Conservation (phyloP, 1,140 invertebrate genomes). For the Zelostemma sp. region DNA sequence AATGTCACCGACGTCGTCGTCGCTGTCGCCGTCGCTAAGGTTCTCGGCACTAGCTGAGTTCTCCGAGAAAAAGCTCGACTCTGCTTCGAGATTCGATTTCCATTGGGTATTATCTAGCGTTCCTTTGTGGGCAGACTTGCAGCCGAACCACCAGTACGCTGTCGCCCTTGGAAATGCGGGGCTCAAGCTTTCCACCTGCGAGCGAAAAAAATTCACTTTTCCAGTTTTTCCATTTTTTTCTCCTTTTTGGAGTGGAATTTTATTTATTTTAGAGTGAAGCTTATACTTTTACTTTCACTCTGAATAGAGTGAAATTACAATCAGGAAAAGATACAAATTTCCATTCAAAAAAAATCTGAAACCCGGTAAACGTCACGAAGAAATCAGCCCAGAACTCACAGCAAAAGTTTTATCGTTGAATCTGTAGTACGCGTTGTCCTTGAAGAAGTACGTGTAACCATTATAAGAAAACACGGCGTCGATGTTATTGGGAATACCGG, state of each 20-base stretch:
- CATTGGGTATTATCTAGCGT: constrained; percentile 72
- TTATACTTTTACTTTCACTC: no score
- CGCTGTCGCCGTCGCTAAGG: constrained; percentile 45
- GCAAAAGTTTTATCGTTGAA: constrained; percentile 94
- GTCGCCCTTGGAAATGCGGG: constrained; percentile 89
- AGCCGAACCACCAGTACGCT: constrained; percentile 94
- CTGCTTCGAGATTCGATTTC: constrained; percentile 30
- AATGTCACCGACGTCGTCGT: constrained; percentile 61
- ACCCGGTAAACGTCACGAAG: no score
- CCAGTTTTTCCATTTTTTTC: no score
- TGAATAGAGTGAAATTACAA: no score
- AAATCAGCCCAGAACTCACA: constrained; percentile 73
- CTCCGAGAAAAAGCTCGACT: constrained; percentile 42
- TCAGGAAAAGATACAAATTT: constrained; percentile 11
- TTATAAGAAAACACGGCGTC: constrained; percentile 94
- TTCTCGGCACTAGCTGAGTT: constrained; percentile 51
- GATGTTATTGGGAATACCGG: constrained; percentile 87
- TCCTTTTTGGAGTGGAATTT: no score
- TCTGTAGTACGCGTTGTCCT: constrained; percentile 88
- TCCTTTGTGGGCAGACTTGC: constrained; percentile 80
- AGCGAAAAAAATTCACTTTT: not conserved
- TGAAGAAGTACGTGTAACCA: constrained; percentile 98
- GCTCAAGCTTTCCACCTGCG: constrained; percentile 83
- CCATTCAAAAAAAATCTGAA: not conserved
- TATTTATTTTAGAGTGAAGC: no score